These are phyloP conservation scores for Caenorhabditis doughertyi DNA, from an alignment of 2,888 invertebrate species.

Conservation along the genomic window DNA sequence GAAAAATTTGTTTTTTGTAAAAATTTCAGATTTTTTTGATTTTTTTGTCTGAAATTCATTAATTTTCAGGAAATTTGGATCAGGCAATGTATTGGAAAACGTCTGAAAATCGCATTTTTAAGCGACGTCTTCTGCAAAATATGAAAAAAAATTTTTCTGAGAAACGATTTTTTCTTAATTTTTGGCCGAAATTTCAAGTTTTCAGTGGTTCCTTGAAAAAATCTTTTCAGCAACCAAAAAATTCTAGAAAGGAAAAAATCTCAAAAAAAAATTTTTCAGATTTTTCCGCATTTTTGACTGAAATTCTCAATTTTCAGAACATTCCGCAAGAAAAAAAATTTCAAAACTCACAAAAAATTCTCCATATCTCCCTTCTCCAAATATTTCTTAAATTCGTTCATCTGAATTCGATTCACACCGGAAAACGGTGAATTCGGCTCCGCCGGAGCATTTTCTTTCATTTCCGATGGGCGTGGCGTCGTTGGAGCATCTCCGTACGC, in stretches of 20 bases:
- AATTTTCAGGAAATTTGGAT: too few relatives aligned
- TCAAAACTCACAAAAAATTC: conserved; percentile 56
- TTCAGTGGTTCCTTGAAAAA: too few relatives aligned
- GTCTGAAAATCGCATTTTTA: not conserved
- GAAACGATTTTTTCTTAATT: not conserved
- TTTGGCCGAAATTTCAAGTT: too few relatives aligned
- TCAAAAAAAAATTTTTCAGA: conserved; percentile 4
- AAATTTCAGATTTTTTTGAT: too few relatives aligned
- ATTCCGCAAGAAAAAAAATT: not conserved
- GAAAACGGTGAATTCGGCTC: conserved; percentile 66
- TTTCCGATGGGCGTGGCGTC: not conserved
- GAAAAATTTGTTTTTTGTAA: too few relatives aligned
- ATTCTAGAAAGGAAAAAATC: too few relatives aligned
- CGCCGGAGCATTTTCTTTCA: not conserved
- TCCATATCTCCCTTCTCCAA: conserved; percentile 66
- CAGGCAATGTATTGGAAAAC: not conserved
- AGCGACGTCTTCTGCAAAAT: not conserved
- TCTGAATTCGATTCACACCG: conserved; percentile 61
- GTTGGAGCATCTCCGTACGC: conserved; percentile 38
- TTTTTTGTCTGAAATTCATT: too few relatives aligned
- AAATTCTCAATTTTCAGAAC: not conserved
- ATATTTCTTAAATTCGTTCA: conserved; percentile 67
- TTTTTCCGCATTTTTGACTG: not conserved
- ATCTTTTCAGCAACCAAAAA: too few relatives aligned
- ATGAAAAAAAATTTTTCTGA: not conserved